Conservation (phyloP, 2,888 invertebrate genomes). For the Adela reaumurella region DNA sequence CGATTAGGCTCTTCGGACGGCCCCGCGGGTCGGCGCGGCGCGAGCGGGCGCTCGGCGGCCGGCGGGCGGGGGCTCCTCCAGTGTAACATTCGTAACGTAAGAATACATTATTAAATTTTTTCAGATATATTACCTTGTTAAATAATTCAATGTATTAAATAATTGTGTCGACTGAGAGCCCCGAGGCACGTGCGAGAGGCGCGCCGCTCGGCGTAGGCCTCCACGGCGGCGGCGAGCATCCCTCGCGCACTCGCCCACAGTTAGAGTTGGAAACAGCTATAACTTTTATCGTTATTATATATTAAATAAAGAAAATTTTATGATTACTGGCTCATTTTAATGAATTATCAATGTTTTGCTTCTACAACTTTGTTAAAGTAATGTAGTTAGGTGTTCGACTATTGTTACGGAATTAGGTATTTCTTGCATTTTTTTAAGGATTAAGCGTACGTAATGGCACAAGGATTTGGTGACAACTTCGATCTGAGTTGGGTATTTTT, state of each 20-base stretch:
- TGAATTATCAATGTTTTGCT: slow-evolving; percentile 43
- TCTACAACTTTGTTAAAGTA: slow-evolving; percentile 48
- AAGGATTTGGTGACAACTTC: slow-evolving; percentile 54
- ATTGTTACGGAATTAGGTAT: slow-evolving; percentile 53
- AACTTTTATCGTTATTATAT: slow-evolving; percentile 49
- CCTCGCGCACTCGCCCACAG: slow-evolving; percentile 26
- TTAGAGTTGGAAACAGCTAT: slow-evolving; percentile 25
- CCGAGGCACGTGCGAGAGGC: neutral
- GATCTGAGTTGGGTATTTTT: slow-evolving; percentile 54
- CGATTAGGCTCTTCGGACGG: slow-evolving; percentile 38
- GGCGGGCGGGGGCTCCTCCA: slow-evolving; percentile 36
- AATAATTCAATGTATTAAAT: slow-evolving; percentile 53
- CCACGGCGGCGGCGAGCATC: slow-evolving; percentile 9
- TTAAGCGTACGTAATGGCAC: slow-evolving; percentile 44
- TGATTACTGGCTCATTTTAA: slow-evolving; percentile 47
- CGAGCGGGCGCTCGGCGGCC: neutral
- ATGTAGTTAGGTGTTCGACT: slow-evolving; percentile 51
- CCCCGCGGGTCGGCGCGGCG: neutral
- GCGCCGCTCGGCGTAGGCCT: neutral
- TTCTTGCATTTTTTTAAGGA: slow-evolving; percentile 44
- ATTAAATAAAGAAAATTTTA: slow-evolving; percentile 40
- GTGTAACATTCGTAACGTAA: slow-evolving; percentile 51
- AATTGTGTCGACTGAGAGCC: slow-evolving; percentile 9
- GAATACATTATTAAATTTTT: slow-evolving; percentile 53
- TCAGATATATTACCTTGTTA: slow-evolving; percentile 59